Evolutionary conservation across 2,888 invertebrate species (phyloP).

Genomic region (Aromia moschata): DNA sequence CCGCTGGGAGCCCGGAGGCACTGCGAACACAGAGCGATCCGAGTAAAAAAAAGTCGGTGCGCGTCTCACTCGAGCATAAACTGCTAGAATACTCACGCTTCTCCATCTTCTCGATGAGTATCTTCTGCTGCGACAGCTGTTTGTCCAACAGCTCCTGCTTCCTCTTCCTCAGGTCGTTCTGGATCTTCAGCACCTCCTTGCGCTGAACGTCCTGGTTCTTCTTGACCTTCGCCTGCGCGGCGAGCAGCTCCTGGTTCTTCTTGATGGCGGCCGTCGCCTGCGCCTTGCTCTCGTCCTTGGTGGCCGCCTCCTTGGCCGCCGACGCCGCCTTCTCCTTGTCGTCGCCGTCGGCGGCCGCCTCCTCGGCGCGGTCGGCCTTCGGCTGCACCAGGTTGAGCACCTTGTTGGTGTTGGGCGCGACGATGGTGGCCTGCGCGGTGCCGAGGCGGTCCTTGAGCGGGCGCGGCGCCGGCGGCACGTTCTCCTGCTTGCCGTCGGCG

Average conservation of each 20-base stretch:
- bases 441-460: slow-evolving; percentile 67
- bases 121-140: slow-evolving; percentile 87
- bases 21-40: slow-evolving; percentile 54
- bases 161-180: slow-evolving; percentile 82
- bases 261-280: slow-evolving; percentile 63
- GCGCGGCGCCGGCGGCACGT: slow-evolving; percentile 60
- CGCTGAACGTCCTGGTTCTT: slow-evolving; percentile 80
- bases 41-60: background rate
- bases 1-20: slow-evolving; percentile 77
- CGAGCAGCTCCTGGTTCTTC: slow-evolving; percentile 68
- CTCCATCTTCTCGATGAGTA: slow-evolving; percentile 83
- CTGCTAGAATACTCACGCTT: slow-evolving; percentile 67
- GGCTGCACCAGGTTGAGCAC: slow-evolving; percentile 63
- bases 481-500: slow-evolving; percentile 70
- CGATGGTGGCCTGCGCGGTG: slow-evolving; percentile 49
- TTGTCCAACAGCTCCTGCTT: slow-evolving; percentile 89
- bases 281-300: slow-evolving; percentile 57
- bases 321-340: slow-evolving; percentile 45
- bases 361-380: slow-evolving; percentile 53
- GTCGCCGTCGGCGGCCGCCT: slow-evolving; percentile 44
- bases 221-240: slow-evolving; percentile 74
- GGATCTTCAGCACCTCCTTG: slow-evolving; percentile 79
- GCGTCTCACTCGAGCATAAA: too few relatives aligned
- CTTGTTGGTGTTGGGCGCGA: slow-evolving; percentile 60
- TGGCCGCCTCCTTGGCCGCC: slow-evolving; percentile 40